phyloP scores from a whole-genome alignment of 1,140 invertebrate genomes.

The Notospermus geniculatus region DNA sequence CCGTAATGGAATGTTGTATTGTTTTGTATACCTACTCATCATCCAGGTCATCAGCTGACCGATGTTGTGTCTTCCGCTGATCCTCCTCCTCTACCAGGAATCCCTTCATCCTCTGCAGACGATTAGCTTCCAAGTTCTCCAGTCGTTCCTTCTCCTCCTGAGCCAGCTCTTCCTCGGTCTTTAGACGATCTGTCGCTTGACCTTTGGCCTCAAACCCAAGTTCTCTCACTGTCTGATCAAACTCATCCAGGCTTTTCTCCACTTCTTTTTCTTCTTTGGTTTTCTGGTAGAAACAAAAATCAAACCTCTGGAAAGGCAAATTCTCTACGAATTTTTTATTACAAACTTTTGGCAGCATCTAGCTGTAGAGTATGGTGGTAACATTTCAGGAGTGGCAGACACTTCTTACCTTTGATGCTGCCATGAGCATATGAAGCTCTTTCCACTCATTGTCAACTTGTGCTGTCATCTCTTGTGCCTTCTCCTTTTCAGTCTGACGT shows the following conservation, averaged over 20 bases:
- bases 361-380: too few species aligned
- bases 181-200: slow-evolving; percentile 72
- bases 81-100: slow-evolving; percentile 31
- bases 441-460: slow-evolving; percentile 86
- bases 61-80: slow-evolving; percentile 47
- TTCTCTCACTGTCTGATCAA: slow-evolving; percentile 77
- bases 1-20: too few species aligned
- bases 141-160: slow-evolving; percentile 76
- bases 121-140: slow-evolving; percentile 75
- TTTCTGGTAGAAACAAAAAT: slow-evolving; percentile 20
- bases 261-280: slow-evolving; percentile 20
- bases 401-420: slow-evolving; percentile 18
- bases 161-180: slow-evolving; percentile 78
- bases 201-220: slow-evolving; percentile 80
- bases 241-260: slow-evolving; percentile 62
- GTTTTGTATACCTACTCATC: too few species aligned
- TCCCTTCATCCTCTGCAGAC: slow-evolving; percentile 73
- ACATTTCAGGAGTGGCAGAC: too few species aligned
- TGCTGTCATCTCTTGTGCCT: slow-evolving; percentile 78
- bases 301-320: too few species aligned
- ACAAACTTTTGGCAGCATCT: too few species aligned
- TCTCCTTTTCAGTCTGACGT: slow-evolving; percentile 79
- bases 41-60: slow-evolving; percentile 64
- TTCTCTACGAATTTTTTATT: too few species aligned
- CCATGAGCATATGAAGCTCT: slow-evolving; percentile 53